phyloP scores from a whole-genome alignment of 2,797 vertebrate species.

The Urocyon cinereoargenteus region DNA sequence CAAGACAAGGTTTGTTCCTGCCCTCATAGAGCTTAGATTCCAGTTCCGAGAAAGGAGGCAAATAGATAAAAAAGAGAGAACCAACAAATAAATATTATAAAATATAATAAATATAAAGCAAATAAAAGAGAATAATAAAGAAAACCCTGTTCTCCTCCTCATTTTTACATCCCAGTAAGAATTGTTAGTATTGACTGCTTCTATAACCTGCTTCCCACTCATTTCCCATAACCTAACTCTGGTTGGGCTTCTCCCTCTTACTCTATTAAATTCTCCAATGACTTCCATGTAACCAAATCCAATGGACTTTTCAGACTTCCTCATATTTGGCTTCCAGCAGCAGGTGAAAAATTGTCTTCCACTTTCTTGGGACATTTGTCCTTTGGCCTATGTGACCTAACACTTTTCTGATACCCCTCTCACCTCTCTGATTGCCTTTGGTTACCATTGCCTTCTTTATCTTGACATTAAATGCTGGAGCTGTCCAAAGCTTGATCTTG shows the following conservation, averaged over 20 bases:
- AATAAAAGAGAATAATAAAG: neutral
- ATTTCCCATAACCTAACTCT: too few species aligned
- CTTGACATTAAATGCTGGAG: neutral
- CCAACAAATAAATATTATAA: neutral
- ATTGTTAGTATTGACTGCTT: neutral
- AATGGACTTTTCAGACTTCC: neutral
- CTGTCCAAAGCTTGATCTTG: neutral
- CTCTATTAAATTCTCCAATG: neutral
- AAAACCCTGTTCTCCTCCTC: neutral
- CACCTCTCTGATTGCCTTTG: neutral
- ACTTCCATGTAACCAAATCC: neutral
- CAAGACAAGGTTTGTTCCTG: neutral
- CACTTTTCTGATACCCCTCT: neutral
- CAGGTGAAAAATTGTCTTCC: neutral
- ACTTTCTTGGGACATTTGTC: neutral
- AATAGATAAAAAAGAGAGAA: neutral
- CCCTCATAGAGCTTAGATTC: neutral
- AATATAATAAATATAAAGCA: neutral
- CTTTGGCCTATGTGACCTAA: neutral
- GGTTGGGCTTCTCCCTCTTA: neutral
- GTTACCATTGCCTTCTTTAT: neutral
- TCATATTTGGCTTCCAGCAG: neutral
- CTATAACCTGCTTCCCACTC: neutral
- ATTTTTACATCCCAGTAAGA: neutral
- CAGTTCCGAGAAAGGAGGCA: neutral